A percentile compares a stretch with the other conserved stretches of the same genome.
Conservation (phyloP, 2,797 vertebrate genomes). For the Geotrypetes seraphini region DNA sequence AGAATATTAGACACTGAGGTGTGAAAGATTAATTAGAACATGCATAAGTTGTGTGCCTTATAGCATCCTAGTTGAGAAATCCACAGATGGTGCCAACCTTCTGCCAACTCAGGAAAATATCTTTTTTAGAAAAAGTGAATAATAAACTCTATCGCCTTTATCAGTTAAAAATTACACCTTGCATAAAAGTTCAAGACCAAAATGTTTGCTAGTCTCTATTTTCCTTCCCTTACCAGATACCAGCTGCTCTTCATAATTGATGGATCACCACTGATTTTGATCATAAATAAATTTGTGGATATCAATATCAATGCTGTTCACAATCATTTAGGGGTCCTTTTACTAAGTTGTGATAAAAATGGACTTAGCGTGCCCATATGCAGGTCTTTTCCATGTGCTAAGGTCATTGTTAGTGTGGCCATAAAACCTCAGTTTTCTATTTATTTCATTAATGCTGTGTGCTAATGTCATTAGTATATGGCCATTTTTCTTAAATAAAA, state of each 20-base stretch:
- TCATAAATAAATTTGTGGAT: no score
- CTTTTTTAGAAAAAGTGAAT: not conserved
- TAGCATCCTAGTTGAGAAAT: slow-evolving; percentile 6
- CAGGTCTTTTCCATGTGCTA: no score
- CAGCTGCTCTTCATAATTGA: not conserved
- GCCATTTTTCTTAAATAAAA: no score
- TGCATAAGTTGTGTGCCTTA: slow-evolving; percentile 7
- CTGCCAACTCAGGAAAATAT: not conserved
- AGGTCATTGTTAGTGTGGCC: no score
- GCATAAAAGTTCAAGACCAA: not conserved
- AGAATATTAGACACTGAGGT: no score
- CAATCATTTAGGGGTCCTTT: no score
- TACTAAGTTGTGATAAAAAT: no score
- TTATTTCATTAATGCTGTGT: no score
- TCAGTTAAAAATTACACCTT: not conserved
- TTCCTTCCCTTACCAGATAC: not conserved
- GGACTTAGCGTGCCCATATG: no score
- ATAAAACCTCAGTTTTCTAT: no score
- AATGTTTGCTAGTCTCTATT: not conserved
- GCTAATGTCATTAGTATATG: no score
- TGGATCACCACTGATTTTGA: not conserved
- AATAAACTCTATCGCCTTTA: not conserved
- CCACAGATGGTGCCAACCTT: not conserved
- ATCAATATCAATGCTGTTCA: no score
- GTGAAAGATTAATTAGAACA: not conserved